Conservation (phyloP, 1,140 invertebrate species). For the Drosophila quadrilineata region DNA sequence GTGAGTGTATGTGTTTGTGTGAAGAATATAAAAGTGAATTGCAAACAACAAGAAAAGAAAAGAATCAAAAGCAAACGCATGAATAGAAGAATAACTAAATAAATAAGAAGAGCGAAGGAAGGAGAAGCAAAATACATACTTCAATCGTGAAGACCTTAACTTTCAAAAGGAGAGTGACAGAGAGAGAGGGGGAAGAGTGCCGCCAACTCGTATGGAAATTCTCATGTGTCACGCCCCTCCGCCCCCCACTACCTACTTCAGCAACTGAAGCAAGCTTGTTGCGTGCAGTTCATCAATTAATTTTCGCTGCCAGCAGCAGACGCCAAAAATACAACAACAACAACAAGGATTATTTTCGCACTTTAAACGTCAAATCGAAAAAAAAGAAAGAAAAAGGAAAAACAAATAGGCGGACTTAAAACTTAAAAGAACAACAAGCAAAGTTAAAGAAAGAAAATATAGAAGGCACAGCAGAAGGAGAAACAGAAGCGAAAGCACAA, state of each 20-base stretch:
- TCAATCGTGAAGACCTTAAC: constrained; percentile 3
- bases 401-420: constrained; percentile 8
- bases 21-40: constrained; percentile 54
- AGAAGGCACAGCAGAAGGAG: not conserved
- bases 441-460: constrained; percentile 10
- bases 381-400: constrained; percentile 10
- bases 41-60: constrained; percentile 36
- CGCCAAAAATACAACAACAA: not conserved
- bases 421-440: constrained; percentile 1
- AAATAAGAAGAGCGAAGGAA: constrained; percentile 2
- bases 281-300: constrained; percentile 69
- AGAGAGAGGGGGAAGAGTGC: not conserved
- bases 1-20: constrained; percentile 10
- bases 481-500: constrained; percentile 7
- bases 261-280: constrained; percentile 13
- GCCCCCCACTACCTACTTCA: not conserved
- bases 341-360: constrained; percentile 49
- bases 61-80: not conserved
- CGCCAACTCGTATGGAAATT: constrained; percentile 64
- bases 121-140: too few species aligned
- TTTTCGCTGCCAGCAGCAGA: constrained; percentile 40
- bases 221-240: constrained; percentile 41
- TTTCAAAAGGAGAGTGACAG: not conserved
- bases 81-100: constrained; percentile 30
- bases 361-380: constrained; percentile 47